Base-by-base conservation (phyloP, 2,888 invertebrate genomes). In the Nudaria mundana region DNA sequence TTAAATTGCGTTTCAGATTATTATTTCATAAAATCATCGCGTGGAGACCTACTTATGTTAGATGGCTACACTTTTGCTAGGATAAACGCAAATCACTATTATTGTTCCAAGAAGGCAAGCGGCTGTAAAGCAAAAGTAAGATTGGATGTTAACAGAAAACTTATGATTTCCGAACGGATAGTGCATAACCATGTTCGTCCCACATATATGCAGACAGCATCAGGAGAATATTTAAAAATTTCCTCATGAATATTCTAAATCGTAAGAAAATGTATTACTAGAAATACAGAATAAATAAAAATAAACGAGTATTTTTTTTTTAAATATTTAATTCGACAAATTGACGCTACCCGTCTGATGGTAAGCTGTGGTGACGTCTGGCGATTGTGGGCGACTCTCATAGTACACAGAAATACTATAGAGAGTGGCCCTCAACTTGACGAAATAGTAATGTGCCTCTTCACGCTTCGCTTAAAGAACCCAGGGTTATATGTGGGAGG, bases 91-190 rank as follows among this genome's bases (percentile, higher is more conserved):
- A 20, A 14, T n/a, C 44, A 33, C 0, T 54, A 46, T 44, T 54
- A 53, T 14, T 54, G 53, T 28, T 49, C 44, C 1, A 46, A 47
- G 15, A 37, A 37, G n/a, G 35, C 23, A 5, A 46, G 20, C n/a
- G 53, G 49, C 0, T 52, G 53, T 16, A 44, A 36, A 24, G 56
- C 8, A 52, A 57, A 36, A 56, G 53, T 39, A 2, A 44, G 8
- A n/a, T 12, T 52, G 5, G 41, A 44, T 24, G 4, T 2, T 3
- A 3, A 35, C 4, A 16, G 28, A 2, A 3, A 40, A 6, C 22
- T 40, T 2, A 0, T 18, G 3, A 31, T 31, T 8, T 31, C 18
- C 11, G 24, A 25, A 5, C 24, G 26, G 4, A 34, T 33, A 2
- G 16, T 10, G 10, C 52, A 52, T 28, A 26, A 24, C 23, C 52